Base-by-base conservation (phyloP, 2,113 vertebrate genomes). In the Malurus alboscapulatus region DNA sequence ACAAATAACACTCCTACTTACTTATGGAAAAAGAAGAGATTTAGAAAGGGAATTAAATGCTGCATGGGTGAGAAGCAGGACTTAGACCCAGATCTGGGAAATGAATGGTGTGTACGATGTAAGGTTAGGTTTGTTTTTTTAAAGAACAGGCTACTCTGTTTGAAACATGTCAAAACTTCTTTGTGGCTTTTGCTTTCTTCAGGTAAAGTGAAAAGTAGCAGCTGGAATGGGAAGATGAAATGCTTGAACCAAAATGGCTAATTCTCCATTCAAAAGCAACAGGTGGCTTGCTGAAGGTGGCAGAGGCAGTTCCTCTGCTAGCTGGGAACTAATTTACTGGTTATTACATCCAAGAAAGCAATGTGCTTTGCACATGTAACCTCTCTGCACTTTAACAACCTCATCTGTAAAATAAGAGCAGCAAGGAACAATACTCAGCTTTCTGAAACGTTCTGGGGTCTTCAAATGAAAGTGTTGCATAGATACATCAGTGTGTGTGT, bases 331-430 rank as follows among this genome's bases (percentile, higher is more conserved):
- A 67, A 63, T 90, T 87, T 93, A 38, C 83, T 81, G 26, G 48
- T 92, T 90, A 95, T 94, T 92, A 61, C 53, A 61, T 80, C 79
- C n/a, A 63, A 93, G 51, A 71, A 80, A 87, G 84, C 68, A 94
- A 92, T 84, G 87, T 95, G 93, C 76, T 92, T 85, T 94, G 91
- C 94, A 95, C 93, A 53, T 96, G 93, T 92, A 94, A 91, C 92
- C 89, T 67, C 59, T 63, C 75, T 90, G 84, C 91, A 66, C 93
- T 94, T 88, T 48, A 93, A 67, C 68, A 67, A 84, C 75, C 45
- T 67, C 87, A 71, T 86, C 75, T 86, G 87, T 67, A 90, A 88
- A 75, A 81, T 44, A 73, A 75, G 75, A 91, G 76, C 44, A 76
- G 80, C 42, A 69, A 91, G 82, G 82, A n/a, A 45, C 53, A 67